phyloP scores from a whole-genome alignment of 2,113 vertebrate genomes.

The Cebus imitator region DNA sequence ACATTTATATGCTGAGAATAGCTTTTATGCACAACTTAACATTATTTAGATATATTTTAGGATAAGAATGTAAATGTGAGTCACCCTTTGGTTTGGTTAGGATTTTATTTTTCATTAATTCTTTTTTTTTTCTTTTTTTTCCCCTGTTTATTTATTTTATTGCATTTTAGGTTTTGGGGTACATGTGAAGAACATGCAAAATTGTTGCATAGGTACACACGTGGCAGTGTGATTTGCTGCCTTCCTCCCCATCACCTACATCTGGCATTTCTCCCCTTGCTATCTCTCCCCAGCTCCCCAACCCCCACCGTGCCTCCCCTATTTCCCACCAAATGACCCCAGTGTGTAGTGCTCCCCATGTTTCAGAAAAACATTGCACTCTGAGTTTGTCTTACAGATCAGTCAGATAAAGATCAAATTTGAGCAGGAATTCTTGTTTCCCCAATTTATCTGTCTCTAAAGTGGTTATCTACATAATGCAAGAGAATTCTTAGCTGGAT shows the following conservation, averaged over 20 bases:
- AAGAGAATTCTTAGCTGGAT: slow-evolving; percentile 12
- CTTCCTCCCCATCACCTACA: no score
- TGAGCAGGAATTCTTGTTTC: background rate
- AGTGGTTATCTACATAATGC: slow-evolving; percentile 37
- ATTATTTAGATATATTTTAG: background rate
- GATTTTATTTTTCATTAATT: background rate
- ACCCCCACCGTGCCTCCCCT: no score
- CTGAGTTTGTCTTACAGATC: background rate
- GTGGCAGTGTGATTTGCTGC: no score
- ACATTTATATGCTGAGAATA: background rate
- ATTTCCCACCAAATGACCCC: no score
- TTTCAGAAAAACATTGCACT: background rate
- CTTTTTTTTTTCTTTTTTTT: background rate
- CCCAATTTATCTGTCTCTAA: background rate
- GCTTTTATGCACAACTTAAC: background rate
- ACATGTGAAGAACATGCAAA: no score
- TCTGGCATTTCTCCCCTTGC: no score
- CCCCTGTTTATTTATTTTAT: no score
- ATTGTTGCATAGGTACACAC: no score
- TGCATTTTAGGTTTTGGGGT: no score
- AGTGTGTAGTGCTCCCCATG: no score
- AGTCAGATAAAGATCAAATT: background rate
- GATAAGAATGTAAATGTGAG: background rate
- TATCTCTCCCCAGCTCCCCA: no score
- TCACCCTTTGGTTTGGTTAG: background rate